A percentile compares a stretch with the other conserved stretches of the same genome.
Evolutionary conservation across 2,888 invertebrate genomes (phyloP).

Genomic region (Sminthurinus aureus): DNA sequence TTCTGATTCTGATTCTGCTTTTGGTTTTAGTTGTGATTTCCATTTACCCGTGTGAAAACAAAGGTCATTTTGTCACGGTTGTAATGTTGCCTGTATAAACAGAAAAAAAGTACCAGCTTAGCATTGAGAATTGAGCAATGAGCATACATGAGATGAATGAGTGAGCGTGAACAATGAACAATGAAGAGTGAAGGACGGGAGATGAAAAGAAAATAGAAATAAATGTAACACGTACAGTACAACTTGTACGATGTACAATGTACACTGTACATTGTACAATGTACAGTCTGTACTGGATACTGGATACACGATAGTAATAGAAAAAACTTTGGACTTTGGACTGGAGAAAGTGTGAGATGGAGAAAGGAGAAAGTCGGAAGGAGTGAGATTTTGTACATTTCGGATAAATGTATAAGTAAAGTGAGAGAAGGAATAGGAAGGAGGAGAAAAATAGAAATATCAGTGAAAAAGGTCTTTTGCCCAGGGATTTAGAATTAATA

Average conservation of each 20-base stretch:
- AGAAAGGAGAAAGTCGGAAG: too few species aligned
- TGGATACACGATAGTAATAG: too few species aligned
- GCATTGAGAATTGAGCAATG: too few species aligned
- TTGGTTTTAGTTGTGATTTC: too few species aligned
- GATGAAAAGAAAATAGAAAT: not conserved
- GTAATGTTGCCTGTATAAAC: not conserved
- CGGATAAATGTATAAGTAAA: not conserved
- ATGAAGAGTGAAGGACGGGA: not conserved
- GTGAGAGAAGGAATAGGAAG: not conserved
- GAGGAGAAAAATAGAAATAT: not conserved
- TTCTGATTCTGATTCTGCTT: too few species aligned
- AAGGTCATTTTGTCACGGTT: too few species aligned
- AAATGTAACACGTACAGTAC: not conserved
- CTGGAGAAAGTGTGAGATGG: too few species aligned
- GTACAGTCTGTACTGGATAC: too few species aligned
- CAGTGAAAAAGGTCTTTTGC: not conserved
- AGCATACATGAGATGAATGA: not conserved
- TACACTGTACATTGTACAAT: not conserved
- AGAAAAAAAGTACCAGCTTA: not conserved
- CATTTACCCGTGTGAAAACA: too few species aligned
- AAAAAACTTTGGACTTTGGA: too few species aligned
- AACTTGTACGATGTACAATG: not conserved
- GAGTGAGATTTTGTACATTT: not conserved
- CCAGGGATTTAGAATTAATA: slow-evolving; percentile 11
- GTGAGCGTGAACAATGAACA: not conserved